Conservation (phyloP, 2,113 vertebrate genomes). For the Euleptes europaea region DNA sequence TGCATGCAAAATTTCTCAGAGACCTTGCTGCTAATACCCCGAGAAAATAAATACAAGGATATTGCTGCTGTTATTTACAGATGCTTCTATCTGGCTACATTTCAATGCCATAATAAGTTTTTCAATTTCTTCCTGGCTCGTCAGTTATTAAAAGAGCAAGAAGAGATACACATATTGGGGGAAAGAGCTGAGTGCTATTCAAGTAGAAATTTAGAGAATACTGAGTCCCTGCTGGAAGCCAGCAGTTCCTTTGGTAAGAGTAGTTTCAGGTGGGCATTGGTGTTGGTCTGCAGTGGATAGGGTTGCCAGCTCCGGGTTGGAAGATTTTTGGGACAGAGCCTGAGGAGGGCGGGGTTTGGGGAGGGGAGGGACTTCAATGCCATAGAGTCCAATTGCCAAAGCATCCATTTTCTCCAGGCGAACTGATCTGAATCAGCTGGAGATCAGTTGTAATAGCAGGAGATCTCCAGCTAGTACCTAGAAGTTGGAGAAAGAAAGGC, state of each 20-base stretch:
- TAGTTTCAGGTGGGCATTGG: too few species aligned
- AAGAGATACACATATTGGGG: neutral
- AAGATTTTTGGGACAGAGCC: too few species aligned
- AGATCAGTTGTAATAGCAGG: too few species aligned
- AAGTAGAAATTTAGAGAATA: neutral
- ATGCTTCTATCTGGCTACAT: slow-evolving; percentile 1
- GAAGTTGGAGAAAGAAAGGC: too few species aligned
- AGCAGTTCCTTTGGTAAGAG: neutral
- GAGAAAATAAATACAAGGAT: neutral
- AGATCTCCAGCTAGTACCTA: too few species aligned
- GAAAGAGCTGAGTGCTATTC: neutral
- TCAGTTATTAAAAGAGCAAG: neutral
- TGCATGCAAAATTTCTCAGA: neutral
- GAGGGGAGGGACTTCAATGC: too few species aligned
- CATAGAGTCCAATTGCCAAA: too few species aligned
- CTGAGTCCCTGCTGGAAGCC: neutral
- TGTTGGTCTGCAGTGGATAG: too few species aligned
- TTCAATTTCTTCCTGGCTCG: slow-evolving; percentile 5
- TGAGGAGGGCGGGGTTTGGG: too few species aligned
- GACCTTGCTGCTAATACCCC: neutral
- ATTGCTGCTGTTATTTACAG: neutral
- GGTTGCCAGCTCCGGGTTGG: too few species aligned
- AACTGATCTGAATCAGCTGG: too few species aligned
- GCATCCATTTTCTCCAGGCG: too few species aligned
- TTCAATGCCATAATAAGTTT: neutral